Base-by-base conservation (phyloP, 2,113 vertebrate genomes). In the Cavia porcellus region DNA sequence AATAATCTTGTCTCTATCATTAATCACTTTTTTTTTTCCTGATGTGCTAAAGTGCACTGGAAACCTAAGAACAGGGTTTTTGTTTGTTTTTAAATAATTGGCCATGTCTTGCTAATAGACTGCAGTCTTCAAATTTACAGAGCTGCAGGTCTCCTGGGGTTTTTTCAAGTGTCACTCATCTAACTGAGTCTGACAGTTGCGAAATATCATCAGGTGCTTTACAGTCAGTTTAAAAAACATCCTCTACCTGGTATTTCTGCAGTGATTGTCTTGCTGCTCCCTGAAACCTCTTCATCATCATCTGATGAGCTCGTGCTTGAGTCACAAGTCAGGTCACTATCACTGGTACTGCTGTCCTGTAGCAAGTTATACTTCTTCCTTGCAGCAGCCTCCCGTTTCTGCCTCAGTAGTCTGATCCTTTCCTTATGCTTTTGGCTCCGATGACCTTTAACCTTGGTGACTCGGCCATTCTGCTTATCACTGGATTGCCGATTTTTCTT, bases 301-400 rank as follows among this genome's bases (percentile, higher is more conserved):
- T 99, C 99, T 7, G 99, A 99, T 0, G 99, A 99, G 94, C 99
- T 99, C 32, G 99, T 99, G 99, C 99, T 99, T 62, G 99, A 99
- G 98, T 99, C 99, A 96, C 99, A 99, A 1, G 99, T 99, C 98
- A 99, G 99, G 99, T 99, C 99, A 89, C 99, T 99, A 97, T 99
- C 99, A 50, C 99, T 99, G 90, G 99, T 99, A 98, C 99, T 99
- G 99, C 99, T 99, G 99, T 99, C 99, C 99, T 99, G 99, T 98
- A 99, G 99, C 98, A 99, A 98, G 98, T 99, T 99, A 83, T 99
- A 99, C 94, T 99, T 99, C 98, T 99, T 99, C 83, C 99, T 98
- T 24, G 99, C 99, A 42, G 99, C 99, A 0, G 99, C 99, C 95
- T 99, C 99, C 70, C 99, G 98, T 89, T 99, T 99, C 98, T 99